Conservation (phyloP, 2,888 invertebrate genomes). For the Cyclophora albipunctata region DNA sequence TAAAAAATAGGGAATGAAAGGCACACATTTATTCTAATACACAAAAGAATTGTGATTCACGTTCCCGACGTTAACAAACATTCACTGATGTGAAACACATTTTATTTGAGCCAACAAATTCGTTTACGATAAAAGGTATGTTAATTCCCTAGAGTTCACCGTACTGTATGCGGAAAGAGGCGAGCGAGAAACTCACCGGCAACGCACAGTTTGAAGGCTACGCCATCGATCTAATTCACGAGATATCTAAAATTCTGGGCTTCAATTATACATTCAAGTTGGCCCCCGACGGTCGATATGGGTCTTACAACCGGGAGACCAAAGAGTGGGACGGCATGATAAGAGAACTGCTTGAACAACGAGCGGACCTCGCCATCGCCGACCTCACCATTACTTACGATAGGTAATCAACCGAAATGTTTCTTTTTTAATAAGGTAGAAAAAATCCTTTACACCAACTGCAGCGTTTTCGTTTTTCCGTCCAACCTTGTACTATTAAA, state of each 20-base stretch:
- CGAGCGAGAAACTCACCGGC: conserved; percentile 87
- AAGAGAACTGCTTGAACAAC: conserved; percentile 88
- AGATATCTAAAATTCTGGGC: conserved; percentile 90
- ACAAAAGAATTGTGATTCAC: too few relatives aligned
- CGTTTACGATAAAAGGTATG: background rate
- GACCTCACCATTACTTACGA: conserved; percentile 98
- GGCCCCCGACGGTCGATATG: conserved; percentile 90
- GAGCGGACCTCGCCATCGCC: conserved; percentile 96
- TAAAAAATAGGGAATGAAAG: too few relatives aligned
- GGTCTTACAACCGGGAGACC: conserved; percentile 85
- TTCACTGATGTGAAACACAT: background rate
- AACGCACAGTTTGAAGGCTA: conserved; percentile 97
- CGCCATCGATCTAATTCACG: conserved; percentile 93
- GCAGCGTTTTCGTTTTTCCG: too few relatives aligned
- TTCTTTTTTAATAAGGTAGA: background rate
- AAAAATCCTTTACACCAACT: too few relatives aligned
- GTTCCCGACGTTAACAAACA: background rate
- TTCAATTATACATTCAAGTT: conserved; percentile 92
- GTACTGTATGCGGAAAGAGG: conserved; percentile 95
- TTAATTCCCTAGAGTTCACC: conserved; percentile 86
- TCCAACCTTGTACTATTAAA: too few relatives aligned
- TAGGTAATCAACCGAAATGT: conserved; percentile 74
- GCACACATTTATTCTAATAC: too few relatives aligned
- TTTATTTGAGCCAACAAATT: background rate
- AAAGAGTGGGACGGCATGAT: conserved; percentile 96